Evolutionary conservation across 1,140 invertebrate genomes (phyloP).

Genomic region (Ylistrum balloti): DNA sequence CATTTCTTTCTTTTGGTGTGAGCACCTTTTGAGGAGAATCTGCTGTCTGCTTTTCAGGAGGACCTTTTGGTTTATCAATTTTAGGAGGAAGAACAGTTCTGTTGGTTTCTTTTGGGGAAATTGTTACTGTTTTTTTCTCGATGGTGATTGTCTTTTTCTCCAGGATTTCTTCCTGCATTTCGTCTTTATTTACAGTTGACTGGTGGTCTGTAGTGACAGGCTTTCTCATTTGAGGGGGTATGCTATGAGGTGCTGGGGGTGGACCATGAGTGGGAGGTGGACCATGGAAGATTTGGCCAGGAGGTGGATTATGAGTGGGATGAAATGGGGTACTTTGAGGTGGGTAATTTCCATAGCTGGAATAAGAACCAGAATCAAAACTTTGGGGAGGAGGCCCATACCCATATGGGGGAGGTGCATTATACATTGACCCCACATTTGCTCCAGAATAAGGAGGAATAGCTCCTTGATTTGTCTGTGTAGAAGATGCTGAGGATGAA

Average conservation of each 20-base stretch:
- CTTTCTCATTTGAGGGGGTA: slow-evolving; percentile 22
- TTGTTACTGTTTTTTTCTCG: slow-evolving; percentile 43
- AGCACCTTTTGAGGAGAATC: slow-evolving; percentile 45
- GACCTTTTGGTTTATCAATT: slow-evolving; percentile 18
- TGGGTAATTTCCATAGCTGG: neutral
- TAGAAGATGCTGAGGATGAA: neutral
- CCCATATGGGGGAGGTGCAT: slow-evolving; percentile 36
- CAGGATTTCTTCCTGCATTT: slow-evolving; percentile 42
- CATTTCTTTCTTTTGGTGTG: slow-evolving; percentile 64
- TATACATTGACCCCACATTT: neutral
- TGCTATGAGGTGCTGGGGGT: slow-evolving; percentile 47
- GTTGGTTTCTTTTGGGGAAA: slow-evolving; percentile 37
- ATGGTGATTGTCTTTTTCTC: slow-evolving; percentile 47
- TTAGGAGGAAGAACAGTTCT: slow-evolving; percentile 66
- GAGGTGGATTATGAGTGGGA: slow-evolving; percentile 4
- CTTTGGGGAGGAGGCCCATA: neutral
- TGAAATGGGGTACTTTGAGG: neutral
- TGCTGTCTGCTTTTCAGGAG: neutral
- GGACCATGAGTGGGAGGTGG: slow-evolving; percentile 28
- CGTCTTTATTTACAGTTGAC: neutral
- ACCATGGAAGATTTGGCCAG: neutral
- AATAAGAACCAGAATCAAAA: slow-evolving; percentile 8
- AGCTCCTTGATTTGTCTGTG: neutral
- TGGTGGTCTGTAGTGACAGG: neutral
- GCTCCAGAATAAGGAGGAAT: slow-evolving; percentile 17